Conservation (phyloP, 2,888 invertebrate species). For the Andrena dorsata region DNA sequence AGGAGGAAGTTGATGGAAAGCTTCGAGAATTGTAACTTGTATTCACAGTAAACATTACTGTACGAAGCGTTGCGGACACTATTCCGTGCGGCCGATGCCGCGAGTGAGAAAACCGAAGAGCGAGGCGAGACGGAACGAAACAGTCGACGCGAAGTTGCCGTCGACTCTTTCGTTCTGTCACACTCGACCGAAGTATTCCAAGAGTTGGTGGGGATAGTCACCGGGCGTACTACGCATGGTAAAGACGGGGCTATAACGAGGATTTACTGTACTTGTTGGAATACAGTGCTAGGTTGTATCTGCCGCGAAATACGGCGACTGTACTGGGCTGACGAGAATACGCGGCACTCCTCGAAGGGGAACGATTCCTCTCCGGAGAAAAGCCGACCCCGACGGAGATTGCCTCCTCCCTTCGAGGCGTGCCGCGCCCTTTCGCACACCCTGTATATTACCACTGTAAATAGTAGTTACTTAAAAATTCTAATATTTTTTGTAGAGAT, state of each 20-base stretch:
- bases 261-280: slow-evolving; percentile 26
- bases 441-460: slow-evolving; percentile 59
- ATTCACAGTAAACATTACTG: too few relatives aligned
- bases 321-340: not conserved
- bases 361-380: too few relatives aligned
- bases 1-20: slow-evolving; percentile 31
- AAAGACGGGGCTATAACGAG: too few relatives aligned
- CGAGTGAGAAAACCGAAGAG: too few relatives aligned
- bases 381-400: not conserved
- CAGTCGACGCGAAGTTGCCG: too few relatives aligned
- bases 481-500: slow-evolving; percentile 73
- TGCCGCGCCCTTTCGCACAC: not conserved
- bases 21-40: slow-evolving; percentile 30
- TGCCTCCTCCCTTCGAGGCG: not conserved
- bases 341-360: not conserved
- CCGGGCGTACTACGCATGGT: too few relatives aligned
- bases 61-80: too few relatives aligned
- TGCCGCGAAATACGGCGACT: slow-evolving; percentile 1
- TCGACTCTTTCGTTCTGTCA: too few relatives aligned
- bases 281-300: slow-evolving; percentile 53
- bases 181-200: too few relatives aligned
- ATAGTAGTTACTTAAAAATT: slow-evolving; percentile 70
- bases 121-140: too few relatives aligned
- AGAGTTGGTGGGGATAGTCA: too few relatives aligned
- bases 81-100: too few relatives aligned